Base-by-base conservation (phyloP, 2,113 vertebrate species). In the Poeciliopsis prolifica region DNA sequence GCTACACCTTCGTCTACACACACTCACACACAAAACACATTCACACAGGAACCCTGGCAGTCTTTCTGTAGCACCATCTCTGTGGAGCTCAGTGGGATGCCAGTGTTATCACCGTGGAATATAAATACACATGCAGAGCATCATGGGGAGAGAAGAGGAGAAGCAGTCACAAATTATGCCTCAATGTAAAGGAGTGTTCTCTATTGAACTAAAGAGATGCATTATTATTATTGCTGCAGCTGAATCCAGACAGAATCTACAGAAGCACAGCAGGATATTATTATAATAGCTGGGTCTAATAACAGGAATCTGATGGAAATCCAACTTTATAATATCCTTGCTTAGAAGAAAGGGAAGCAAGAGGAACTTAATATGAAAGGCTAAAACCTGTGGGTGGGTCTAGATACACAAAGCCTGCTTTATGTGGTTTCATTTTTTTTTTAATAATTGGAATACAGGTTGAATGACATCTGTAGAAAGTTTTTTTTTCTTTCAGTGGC, bases 191-290 rank as follows among this genome's bases (percentile, higher is more conserved):
- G 79, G 74, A 62, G 68, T 68, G 60, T 26, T 54, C 67, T 67
- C 66, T 69, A 58, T 58, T 58, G 22, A 68, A 74, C 79, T 65
- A 71, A 69, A 63, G 61, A 26, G 67, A 54, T 54, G 75, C 64
- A 80, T 78, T 66, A 82, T 82, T 66, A 82, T 84, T 72, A 76
- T 67, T 70, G 42, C 73, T 63, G 35, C 54, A 61, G 65, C 72
- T 80, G 74, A 72, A 73, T 26, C 48, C 58, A 33, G 28, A 68
- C 64, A 44, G 37, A 78, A 48, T 85, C 68, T 62, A 76, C 37
- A 81, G 77, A 90, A 75, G 76, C 78, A 33, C 82, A 82, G 85
- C 79, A 75, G 75, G 86, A 89, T 80, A 83, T 83, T 84, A 89
- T 89, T 83, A 87, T 83, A 90, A 88, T 86, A 60, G 74, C 75